These are phyloP conservation scores for Oreochromis mossambicus DNA, from an alignment of 2,797 vertebrate species.

Conservation along the genomic window DNA sequence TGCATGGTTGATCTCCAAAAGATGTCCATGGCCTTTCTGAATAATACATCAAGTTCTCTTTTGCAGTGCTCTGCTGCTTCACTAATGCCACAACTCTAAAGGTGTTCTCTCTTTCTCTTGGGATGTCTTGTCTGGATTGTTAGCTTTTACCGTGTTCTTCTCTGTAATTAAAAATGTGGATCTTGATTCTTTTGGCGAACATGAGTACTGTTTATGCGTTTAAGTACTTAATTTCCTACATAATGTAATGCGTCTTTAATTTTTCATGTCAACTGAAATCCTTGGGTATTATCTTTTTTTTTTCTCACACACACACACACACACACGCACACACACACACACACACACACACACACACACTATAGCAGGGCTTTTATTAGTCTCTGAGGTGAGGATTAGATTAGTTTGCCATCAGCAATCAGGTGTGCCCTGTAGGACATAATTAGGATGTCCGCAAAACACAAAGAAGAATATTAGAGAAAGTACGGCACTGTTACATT, in stretches of 20 bases:
- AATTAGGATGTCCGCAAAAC: constrained; percentile 53
- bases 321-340: not conserved
- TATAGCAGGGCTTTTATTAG: constrained; percentile 36
- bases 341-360: not conserved
- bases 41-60: constrained; percentile 42
- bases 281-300: not conserved
- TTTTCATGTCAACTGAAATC: constrained; percentile 19
- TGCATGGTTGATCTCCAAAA: constrained; percentile 11
- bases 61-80: not conserved
- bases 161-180: constrained; percentile 7
- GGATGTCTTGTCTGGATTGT: not conserved
- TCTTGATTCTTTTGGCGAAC: not conserved
- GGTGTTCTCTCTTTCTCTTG: not conserved
- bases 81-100: not conserved
- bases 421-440: constrained; percentile 17
- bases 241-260: constrained; percentile 12
- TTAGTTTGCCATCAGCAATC: constrained; percentile 51
- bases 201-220: not conserved
- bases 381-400: constrained; percentile 48
- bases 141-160: not conserved
- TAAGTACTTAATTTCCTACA: not conserved
- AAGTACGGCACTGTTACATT: constrained; percentile 27
- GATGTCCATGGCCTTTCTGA: constrained; percentile 27
- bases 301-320: accelerated
- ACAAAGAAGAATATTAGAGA: constrained; percentile 21